A percentile compares a stretch with the other conserved stretches of the same genome.
phyloP scores from a whole-genome alignment of 2,113 vertebrate genomes.

The Diglossa brunneiventris region DNA sequence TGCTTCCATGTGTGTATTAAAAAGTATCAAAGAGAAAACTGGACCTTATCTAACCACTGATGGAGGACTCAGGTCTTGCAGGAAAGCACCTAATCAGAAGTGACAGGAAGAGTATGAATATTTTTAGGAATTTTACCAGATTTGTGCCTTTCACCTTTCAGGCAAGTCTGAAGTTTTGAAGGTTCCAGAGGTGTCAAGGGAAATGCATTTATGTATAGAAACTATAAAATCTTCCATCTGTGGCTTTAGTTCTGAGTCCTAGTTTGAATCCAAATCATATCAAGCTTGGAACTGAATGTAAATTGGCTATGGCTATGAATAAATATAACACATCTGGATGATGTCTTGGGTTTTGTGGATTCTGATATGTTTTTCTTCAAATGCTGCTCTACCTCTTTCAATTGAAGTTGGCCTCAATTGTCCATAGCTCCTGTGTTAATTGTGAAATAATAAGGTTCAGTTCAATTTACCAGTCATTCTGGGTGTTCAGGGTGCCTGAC shows the following conservation, averaged over 20 bases:
- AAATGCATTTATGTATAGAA: conserved; percentile 43
- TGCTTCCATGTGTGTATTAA: neutral
- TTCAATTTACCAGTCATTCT: neutral
- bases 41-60: neutral
- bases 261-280: neutral
- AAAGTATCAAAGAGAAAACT: neutral
- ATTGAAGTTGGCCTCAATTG: neutral
- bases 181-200: neutral
- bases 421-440: neutral
- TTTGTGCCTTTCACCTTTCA: neutral
- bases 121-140: neutral
- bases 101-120: neutral
- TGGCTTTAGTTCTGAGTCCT: neutral
- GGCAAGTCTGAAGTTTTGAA: neutral
- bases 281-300: neutral
- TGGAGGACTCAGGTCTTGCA: neutral
- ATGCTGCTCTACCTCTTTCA: neutral
- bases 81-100: neutral
- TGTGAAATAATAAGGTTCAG: neutral
- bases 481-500: neutral
- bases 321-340: neutral
- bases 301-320: neutral
- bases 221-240: conserved; percentile 22
- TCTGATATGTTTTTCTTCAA: neutral
- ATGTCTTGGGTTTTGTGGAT: neutral